phyloP scores from a whole-genome alignment of 1,140 invertebrate genomes.

The Macrobrachium rosenbergii region DNA sequence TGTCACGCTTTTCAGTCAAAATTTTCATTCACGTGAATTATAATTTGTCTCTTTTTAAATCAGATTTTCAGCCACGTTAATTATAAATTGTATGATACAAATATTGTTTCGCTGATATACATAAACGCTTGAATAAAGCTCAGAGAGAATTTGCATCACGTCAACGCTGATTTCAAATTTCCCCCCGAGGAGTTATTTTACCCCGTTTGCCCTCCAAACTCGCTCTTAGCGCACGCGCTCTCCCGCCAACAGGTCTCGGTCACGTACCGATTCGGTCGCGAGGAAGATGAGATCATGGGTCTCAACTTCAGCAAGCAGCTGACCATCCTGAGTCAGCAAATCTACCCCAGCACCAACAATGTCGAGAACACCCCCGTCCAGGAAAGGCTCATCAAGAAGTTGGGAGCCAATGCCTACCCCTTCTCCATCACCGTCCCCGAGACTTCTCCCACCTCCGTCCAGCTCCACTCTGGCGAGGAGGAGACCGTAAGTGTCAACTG shows the following conservation, averaged over 20 bases:
- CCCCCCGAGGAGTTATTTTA: too few relatives aligned
- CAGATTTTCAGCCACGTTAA: too few relatives aligned
- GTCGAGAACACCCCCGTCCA: constrained; percentile 61
- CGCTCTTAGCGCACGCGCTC: neutral
- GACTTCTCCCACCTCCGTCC: constrained; percentile 84
- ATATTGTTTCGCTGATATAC: too few relatives aligned
- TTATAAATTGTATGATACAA: too few relatives aligned
- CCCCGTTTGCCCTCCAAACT: neutral
- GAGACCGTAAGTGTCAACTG: constrained; percentile 25
- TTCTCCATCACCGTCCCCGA: constrained; percentile 64
- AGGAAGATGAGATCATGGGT: constrained; percentile 95
- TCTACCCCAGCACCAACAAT: constrained; percentile 68
- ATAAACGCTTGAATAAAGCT: too few relatives aligned
- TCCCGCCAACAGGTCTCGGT: constrained; percentile 76
- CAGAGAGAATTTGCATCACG: too few relatives aligned
- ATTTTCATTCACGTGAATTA: neutral
- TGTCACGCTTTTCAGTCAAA: neutral
- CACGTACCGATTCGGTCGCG: constrained; percentile 90
- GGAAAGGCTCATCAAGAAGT: constrained; percentile 66
- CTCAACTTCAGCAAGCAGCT: constrained; percentile 94
- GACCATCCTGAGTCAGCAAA: constrained; percentile 83
- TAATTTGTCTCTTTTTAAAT: neutral
- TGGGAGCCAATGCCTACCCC: constrained; percentile 67
- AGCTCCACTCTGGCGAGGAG: constrained; percentile 82
- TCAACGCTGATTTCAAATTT: too few relatives aligned